Percentiles rank a stretch among this genome's conserved stretches.
Evolutionary conservation across 2,888 invertebrate species (phyloP).

Genomic region (Drosophila setosimentum): DNA sequence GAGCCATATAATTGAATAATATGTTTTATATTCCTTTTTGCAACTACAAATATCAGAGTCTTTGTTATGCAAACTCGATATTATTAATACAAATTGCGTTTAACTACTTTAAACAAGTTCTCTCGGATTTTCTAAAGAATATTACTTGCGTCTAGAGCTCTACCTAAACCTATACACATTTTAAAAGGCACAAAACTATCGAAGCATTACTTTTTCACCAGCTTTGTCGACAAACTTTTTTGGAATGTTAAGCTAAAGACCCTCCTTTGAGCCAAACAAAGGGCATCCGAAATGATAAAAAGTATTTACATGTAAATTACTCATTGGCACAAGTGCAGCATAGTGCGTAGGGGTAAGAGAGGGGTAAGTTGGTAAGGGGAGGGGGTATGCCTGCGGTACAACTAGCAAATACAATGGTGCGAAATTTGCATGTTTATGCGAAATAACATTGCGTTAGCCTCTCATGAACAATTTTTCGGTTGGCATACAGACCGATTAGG

Average conservation of each 20-base stretch:
- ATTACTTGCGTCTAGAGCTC: background rate
- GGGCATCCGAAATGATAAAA: slow-evolving; percentile 44
- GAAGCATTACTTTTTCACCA: background rate
- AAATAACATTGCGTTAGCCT: slow-evolving; percentile 64
- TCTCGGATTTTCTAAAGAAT: background rate
- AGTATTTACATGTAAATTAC: slow-evolving; percentile 77
- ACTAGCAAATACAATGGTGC: slow-evolving; percentile 54
- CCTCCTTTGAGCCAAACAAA: slow-evolving; percentile 17
- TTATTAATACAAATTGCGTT: background rate
- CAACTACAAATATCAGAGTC: background rate
- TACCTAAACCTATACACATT: background rate
- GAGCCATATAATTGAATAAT: background rate
- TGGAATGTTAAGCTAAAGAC: background rate
- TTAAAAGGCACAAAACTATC: background rate
- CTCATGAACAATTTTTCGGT: slow-evolving; percentile 60
- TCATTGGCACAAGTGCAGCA: slow-evolving; percentile 64
- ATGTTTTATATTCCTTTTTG: too few relatives aligned
- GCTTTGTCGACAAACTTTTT: slow-evolving; percentile 4
- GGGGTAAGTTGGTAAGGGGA: background rate
- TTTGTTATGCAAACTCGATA: background rate
- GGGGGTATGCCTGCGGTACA: background rate
- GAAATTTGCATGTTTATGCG: slow-evolving; percentile 80
- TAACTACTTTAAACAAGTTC: background rate
- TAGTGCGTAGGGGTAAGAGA: slow-evolving; percentile 19
- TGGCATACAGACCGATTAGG: slow-evolving; percentile 14